Percentiles rank a stretch among this genome's conserved stretches.
These are phyloP conservation scores for Drosophila equinoxialis DNA, from an alignment of 1,140 invertebrate genomes.

Conservation along the genomic window DNA sequence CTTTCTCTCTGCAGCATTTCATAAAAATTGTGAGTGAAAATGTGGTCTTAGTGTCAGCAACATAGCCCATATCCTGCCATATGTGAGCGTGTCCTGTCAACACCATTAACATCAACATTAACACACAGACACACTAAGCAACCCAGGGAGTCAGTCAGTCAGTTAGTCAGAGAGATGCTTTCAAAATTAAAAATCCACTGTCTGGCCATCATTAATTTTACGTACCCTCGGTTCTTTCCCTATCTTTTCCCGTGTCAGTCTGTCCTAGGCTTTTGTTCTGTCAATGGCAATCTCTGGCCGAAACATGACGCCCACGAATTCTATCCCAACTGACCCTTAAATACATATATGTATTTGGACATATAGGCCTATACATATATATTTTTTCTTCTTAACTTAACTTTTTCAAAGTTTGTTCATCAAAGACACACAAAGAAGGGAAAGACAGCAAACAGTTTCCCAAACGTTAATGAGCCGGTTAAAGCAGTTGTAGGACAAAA, in stretches of 20 bases:
- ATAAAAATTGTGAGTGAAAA: slow-evolving; percentile 46
- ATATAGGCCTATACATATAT: neutral
- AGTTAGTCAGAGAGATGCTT: slow-evolving; percentile 13
- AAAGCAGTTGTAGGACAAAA: neutral
- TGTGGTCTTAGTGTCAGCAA: slow-evolving; percentile 44
- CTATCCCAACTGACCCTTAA: slow-evolving; percentile 6
- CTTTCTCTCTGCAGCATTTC: slow-evolving; percentile 2
- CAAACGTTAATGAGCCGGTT: slow-evolving; percentile 9
- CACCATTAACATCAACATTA: slow-evolving; percentile 42
- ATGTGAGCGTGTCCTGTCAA: slow-evolving; percentile 28
- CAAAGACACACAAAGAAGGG: too few species aligned
- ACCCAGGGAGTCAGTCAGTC: slow-evolving; percentile 1
- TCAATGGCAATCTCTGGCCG: slow-evolving; percentile 8
- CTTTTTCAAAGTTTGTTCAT: neutral
- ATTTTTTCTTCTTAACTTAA: neutral
- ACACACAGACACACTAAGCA: slow-evolving; percentile 1
- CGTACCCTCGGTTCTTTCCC: slow-evolving; percentile 4
- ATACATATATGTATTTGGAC: neutral
- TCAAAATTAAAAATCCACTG: slow-evolving; percentile 59
- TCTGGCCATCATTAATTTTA: slow-evolving; percentile 72
- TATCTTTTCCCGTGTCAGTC: neutral
- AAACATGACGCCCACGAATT: neutral
- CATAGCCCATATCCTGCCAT: slow-evolving; percentile 47
- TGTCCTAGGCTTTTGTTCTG: slow-evolving; percentile 1
- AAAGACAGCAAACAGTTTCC: neutral